Evolutionary conservation across 2,888 invertebrate species (phyloP).

Genomic region (Papilio gigon): DNA sequence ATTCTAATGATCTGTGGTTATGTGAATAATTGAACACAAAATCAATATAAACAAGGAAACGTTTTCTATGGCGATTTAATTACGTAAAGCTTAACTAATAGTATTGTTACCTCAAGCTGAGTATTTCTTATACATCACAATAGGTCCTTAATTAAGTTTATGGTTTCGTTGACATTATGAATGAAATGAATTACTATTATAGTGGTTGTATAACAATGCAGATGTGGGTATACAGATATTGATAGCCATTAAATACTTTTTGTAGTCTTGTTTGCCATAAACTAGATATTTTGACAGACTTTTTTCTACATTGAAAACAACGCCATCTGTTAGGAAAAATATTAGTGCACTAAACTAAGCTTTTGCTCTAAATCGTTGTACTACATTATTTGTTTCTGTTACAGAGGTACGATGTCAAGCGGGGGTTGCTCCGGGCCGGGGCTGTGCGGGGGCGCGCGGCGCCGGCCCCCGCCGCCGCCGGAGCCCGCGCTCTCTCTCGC

Average conservation of each 20-base stretch:
- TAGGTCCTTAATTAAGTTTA: constrained; percentile 14
- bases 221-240: not conserved
- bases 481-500: constrained; percentile 74
- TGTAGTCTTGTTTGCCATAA: too few relatives aligned
- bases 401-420: constrained; percentile 71
- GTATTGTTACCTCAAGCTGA: constrained; percentile 9
- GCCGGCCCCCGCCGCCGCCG: constrained; percentile 75
- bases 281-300: not conserved
- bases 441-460: constrained; percentile 70
- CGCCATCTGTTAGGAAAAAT: not conserved
- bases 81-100: not conserved
- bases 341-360: not conserved
- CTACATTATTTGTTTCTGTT: constrained; percentile 41
- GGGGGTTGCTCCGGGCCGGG: constrained; percentile 74
- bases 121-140: constrained; percentile 19
- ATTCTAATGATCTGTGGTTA: too few relatives aligned
- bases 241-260: too few relatives aligned
- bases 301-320: not conserved
- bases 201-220: not conserved
- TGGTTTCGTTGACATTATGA: constrained; percentile 15
- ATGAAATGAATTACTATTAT: not conserved
- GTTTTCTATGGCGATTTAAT: constrained; percentile 1
- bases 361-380: not conserved
- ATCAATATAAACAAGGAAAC: too few relatives aligned
- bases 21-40: too few relatives aligned